Evolutionary conservation across 2,113 vertebrate genomes (phyloP), one percentile per base, ranked within the genome.

Genomic region (Halichoerus grypus): DNA sequence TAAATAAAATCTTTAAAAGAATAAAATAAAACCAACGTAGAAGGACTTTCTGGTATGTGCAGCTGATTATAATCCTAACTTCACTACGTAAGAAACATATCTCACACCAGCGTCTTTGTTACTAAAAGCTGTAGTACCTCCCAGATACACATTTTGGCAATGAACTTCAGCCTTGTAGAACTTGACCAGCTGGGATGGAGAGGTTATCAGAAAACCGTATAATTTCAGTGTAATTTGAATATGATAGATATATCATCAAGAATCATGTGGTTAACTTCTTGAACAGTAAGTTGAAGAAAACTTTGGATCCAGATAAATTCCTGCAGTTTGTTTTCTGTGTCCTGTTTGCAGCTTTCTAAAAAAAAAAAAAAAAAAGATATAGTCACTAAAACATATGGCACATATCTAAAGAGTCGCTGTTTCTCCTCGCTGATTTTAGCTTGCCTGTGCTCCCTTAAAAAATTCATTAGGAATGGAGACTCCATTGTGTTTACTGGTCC

Each of bases 281-380:
- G 24, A 95, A 88, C 2, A 79, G 4, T 77, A 94, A 74, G 5
- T 46, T 61, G 63, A 83, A 91, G 63, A 76, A 92, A 95, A 88
- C 1, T 53, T 83, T 82, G 67, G 31, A 49, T 91, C 46, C 22
- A 91, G 42, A 10, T 11, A 22, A 65, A 19, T 36, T 97, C 42
- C 94, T 94, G 18, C 22, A 8, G 36, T 92, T 92, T 90, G 74
- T 42, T 81, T 85, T 94, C 72, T 87, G 4, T 82, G 19, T 65
- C 0, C 51, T 90, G 42, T 67, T 94, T 77, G 65, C 8, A 71
- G 15, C 51, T 79, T 92, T 89, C 39, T 42, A 5, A 42, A 42
- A 42, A 42, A 42, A 42, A 42, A 42, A 5, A 39, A 39, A 36
- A 39, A 39, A 39, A 39, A 39, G 39, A 46, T 36, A 46, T 4